Evolutionary conservation across 2,888 invertebrate genomes (phyloP).

Genomic region (Ganaspis brasiliensis): DNA sequence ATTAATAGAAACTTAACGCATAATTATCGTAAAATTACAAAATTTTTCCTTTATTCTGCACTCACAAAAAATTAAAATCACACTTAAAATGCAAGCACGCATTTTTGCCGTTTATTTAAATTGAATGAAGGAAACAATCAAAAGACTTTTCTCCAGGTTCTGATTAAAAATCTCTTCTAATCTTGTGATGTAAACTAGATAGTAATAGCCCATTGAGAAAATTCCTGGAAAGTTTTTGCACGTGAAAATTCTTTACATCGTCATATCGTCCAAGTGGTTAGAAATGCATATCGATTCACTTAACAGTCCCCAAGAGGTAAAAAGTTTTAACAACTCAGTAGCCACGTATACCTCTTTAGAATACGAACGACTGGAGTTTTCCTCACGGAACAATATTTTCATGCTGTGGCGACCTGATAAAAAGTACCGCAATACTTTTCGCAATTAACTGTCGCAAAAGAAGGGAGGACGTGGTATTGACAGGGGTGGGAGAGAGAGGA

Average conservation of each 20-base stretch:
- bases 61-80: too few species aligned
- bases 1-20: too few species aligned
- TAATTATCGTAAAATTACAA: too few species aligned
- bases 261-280: conserved; percentile 23
- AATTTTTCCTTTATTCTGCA: too few species aligned
- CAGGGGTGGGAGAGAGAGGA: conserved; percentile 2
- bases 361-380: conserved; percentile 63
- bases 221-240: not conserved
- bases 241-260: conserved; percentile 19
- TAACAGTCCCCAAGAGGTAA: conserved; percentile 54
- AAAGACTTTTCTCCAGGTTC: too few species aligned
- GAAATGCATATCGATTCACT: conserved; percentile 61
- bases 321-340: conserved; percentile 60
- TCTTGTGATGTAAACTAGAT: not conserved
- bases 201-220: not conserved
- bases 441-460: conserved; percentile 73
- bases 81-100: too few species aligned
- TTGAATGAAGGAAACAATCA: too few species aligned
- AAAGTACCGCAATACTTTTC: conserved; percentile 72
- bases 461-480: conserved; percentile 47
- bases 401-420: conserved; percentile 70
- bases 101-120: too few species aligned
- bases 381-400: conserved; percentile 71
- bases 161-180: not conserved
- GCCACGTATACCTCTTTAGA: conserved; percentile 60